Conservation (phyloP, 2,113 vertebrate genomes). For the Rhabdomys dilectus region DNA sequence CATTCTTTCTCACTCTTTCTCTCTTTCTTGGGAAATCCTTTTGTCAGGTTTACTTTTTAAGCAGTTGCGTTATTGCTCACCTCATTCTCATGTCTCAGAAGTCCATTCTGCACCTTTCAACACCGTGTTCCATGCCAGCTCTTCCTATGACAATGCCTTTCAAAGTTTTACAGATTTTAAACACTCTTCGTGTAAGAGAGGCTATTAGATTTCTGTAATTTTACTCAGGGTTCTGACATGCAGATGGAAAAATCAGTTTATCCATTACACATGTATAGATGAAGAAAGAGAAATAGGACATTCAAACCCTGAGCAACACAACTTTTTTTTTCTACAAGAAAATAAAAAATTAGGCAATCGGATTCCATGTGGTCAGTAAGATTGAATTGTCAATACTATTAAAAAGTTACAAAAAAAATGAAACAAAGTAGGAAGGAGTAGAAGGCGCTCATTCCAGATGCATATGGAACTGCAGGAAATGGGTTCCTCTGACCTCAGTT, state of each 20-base stretch:
- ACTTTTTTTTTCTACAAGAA: not conserved
- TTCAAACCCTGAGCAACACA: not conserved
- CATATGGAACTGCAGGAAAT: not conserved
- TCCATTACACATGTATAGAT: not conserved
- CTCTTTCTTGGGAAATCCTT: not conserved
- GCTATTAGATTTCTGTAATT: not conserved
- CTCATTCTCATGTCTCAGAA: not conserved
- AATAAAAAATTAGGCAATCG: not conserved
- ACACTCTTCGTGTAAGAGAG: not conserved
- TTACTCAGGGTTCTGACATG: not conserved
- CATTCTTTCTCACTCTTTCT: not conserved
- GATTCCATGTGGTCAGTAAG: not conserved
- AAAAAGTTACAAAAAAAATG: not conserved
- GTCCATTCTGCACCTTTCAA: not conserved
- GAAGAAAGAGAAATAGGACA: not conserved
- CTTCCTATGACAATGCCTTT: not conserved
- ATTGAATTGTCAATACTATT: not conserved
- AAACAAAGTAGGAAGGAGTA: not conserved
- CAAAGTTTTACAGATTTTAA: not conserved
- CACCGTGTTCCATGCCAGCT: not conserved
- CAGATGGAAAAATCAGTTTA: not conserved
- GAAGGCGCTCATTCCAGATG: not conserved
- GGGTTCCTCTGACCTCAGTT: not conserved
- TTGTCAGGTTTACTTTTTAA: not conserved
- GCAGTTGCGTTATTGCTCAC: not conserved